Base-by-base conservation (phyloP, 2,113 vertebrate species). In the Irena cyanogastra region DNA sequence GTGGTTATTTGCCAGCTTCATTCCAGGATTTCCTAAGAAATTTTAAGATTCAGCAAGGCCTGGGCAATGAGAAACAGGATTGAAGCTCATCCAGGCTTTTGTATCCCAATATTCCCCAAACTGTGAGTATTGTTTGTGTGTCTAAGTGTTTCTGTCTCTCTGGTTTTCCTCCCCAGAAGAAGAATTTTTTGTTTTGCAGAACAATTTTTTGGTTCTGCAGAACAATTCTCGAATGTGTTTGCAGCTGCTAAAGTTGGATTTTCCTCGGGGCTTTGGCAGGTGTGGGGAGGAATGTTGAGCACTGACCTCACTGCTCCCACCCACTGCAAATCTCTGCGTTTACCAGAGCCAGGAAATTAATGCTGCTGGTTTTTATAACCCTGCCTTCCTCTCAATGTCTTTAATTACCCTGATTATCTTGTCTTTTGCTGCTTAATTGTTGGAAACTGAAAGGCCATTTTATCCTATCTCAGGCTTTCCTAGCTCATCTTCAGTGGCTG, bases 341-440 rank as follows among this genome's bases (percentile, higher is more conserved):
- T 69, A 57, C 63, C 65, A 31, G 72, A 94, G 75, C 24, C 80
- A 68, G 56, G 42, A 41, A 83, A 86, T 79, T 28, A 47, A 81
- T 44, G 68, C 68, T 72, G 56, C 26, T 83, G 70, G 68, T 57
- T 93, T 93, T 92, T 65, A 69, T 91, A 83, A 87, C 89, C 37
- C 19, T 57, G 50, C 13, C 16, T 83, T 39, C 6, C 10, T 80
- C 68, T 33, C 47, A 66, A 65, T 19, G 53, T 13, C 68, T 66
- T 42, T 95, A 94, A 94, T 95, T 95, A 85, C 39, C 23, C 76
- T 85, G 59, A 93, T 92, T 95, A 90, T 89, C 90, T 94, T 93
- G 87, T 94, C 79, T 82, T 76, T 66, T 84, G 41, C 70, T 59
- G 80, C 22, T 94, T 79, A 76, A 93, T 89, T 94, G 72, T 61